A percentile compares a stretch with the other conserved stretches of the same genome.
These are phyloP conservation scores for Scolanthus callimorphus DNA, from an alignment of 92 coral and sea anemone species.

Conservation along the genomic window DNA sequence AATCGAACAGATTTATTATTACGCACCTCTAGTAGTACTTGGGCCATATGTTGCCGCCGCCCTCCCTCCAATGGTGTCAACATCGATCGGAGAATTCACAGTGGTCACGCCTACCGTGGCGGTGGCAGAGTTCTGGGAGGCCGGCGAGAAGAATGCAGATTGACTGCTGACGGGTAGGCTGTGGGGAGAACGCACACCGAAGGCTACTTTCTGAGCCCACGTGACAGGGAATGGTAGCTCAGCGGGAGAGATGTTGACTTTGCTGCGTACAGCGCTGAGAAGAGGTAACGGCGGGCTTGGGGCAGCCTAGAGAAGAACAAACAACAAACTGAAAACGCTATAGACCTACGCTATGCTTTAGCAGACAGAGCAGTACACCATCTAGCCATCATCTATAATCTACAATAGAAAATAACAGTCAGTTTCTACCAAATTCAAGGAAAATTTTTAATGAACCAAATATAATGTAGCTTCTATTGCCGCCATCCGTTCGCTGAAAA, in stretches of 20 bases:
- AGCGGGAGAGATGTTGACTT: background rate
- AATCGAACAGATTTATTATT: background rate
- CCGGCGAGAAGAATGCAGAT: background rate
- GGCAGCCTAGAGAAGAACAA: too few species aligned
- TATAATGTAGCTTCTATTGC: too few species aligned
- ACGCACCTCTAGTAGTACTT: background rate
- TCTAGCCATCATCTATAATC: background rate
- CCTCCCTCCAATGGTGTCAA: background rate
- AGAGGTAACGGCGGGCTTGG: constrained; percentile 29
- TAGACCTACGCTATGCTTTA: too few species aligned
- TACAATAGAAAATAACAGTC: too few species aligned
- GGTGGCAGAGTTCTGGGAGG: background rate
- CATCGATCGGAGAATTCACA: constrained; percentile 7
- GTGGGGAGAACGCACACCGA: constrained; percentile 3
- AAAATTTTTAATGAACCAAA: too few species aligned
- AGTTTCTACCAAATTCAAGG: too few species aligned
- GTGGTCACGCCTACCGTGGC: background rate
- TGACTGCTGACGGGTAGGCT: background rate
- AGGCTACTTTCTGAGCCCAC: constrained; percentile 61
- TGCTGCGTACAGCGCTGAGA: constrained; percentile 31
- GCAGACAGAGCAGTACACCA: background rate
- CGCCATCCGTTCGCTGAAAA: too few species aligned
- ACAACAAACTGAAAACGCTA: too few species aligned
- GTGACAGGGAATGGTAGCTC: constrained; percentile 42
- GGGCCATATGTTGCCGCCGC: background rate